Evolutionary conservation across 2,113 vertebrate genomes (phyloP).

Genomic region (Prochilodus magdalenae): DNA sequence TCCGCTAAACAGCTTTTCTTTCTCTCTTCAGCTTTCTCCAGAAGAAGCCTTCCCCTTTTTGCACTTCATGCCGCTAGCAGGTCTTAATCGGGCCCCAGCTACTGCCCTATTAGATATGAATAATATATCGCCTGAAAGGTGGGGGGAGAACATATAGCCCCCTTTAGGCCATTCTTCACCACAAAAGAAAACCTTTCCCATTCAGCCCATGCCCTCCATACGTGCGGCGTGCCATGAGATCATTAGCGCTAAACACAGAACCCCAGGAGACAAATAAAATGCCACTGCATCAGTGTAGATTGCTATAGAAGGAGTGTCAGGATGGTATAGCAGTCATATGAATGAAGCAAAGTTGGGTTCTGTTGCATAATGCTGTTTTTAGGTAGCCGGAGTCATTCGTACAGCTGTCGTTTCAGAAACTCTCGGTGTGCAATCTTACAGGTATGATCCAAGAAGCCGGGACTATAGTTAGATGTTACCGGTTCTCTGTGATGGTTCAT

Average conservation of each 20-base stretch:
- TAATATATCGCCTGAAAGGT: neutral
- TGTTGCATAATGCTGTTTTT: too few species aligned
- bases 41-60: neutral
- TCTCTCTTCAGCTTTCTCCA: conserved; percentile 9
- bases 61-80: neutral
- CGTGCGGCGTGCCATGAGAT: neutral
- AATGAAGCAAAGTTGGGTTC: too few species aligned
- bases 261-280: neutral
- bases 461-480: too few species aligned
- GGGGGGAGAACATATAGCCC: conserved; percentile 5
- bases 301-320: neutral
- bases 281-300: neutral
- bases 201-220: neutral
- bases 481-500: too few species aligned
- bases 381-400: too few species aligned
- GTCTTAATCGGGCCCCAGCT: neutral
- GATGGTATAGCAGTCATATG: neutral
- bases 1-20: neutral
- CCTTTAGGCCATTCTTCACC: neutral
- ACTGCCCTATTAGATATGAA: conserved; percentile 32
- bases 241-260: neutral
- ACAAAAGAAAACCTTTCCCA: neutral
- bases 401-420: too few species aligned
- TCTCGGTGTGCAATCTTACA: too few species aligned
- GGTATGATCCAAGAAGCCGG: too few species aligned